Percentiles rank a stretch among this genome's conserved stretches.
phyloP scores from a whole-genome alignment of 1,140 invertebrate species.

The Heliconius congener region DNA sequence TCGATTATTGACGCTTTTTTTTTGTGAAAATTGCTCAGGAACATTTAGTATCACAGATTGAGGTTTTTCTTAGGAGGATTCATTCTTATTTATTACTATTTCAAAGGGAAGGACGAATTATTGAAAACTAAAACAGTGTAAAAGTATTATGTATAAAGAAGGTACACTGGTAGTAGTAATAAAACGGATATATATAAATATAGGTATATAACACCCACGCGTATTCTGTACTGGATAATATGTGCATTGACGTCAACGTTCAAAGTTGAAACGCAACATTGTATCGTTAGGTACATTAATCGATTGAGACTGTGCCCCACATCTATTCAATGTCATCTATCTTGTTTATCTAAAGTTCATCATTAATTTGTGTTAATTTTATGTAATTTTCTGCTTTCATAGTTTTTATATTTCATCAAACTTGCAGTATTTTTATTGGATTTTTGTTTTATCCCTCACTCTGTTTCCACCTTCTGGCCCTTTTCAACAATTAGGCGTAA shows the following conservation, averaged over 20 bases:
- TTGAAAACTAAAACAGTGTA: not conserved
- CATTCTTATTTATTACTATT: no score
- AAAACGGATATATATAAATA: not conserved
- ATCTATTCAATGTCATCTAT: not conserved
- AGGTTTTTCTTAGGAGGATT: no score
- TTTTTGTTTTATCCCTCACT: no score
- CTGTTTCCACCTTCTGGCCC: no score
- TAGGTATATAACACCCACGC: constrained; percentile 25
- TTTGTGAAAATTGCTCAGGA: no score
- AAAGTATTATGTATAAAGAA: not conserved
- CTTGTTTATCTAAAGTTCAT: constrained; percentile 1
- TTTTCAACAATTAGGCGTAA: no score
- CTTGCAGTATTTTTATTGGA: no score
- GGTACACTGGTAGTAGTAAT: not conserved
- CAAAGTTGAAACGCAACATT: not conserved
- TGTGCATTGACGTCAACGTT: constrained; percentile 30
- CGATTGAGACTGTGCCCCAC: constrained; percentile 9
- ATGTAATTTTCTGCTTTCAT: not conserved
- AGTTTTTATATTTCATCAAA: no score
- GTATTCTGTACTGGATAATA: not conserved
- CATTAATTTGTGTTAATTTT: not conserved
- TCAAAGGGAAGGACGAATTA: not conserved
- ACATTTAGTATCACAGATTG: no score
- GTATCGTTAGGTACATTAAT: not conserved
- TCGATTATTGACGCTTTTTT: no score